These are phyloP conservation scores for Melinaea marsaeus DNA, from an alignment of 2,888 invertebrate species.

Conservation along the genomic window DNA sequence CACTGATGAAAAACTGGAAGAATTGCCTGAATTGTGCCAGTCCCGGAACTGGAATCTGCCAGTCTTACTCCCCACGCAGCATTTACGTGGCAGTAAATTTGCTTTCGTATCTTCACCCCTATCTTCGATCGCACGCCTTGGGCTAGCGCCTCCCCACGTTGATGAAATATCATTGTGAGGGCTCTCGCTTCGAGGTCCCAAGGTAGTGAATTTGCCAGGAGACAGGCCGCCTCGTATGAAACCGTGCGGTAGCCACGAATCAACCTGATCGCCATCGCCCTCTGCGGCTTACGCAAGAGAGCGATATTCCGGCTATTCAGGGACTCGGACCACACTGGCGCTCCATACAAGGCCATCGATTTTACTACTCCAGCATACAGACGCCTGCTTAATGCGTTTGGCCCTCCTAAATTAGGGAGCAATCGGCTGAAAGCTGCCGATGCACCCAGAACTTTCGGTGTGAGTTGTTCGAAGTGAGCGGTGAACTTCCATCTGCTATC, in stretches of 20 bases:
- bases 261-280: not conserved
- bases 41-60: not conserved
- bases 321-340: conserved; percentile 12
- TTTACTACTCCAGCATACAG: conserved; percentile 13
- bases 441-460: no score
- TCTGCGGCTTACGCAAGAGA: not conserved
- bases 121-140: no score
- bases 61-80: not conserved
- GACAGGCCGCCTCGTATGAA: not conserved
- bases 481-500: no score
- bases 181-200: not conserved
- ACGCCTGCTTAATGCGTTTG: conserved; percentile 15
- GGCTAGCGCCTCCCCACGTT: no score
- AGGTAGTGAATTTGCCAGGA: not conserved
- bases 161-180: not conserved
- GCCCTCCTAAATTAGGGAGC: conserved; percentile 9
- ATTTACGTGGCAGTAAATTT: not conserved
- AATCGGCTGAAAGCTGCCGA: no score
- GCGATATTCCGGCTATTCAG: not conserved
- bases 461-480: no score
- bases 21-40: not conserved
- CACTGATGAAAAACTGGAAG: no score
- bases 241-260: no score
- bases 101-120: no score
- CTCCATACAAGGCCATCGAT: conserved; percentile 6